A percentile compares a stretch with the other conserved stretches of the same genome.
Conservation (phyloP, 2,888 invertebrate genomes). For the Orthosia incerta region DNA sequence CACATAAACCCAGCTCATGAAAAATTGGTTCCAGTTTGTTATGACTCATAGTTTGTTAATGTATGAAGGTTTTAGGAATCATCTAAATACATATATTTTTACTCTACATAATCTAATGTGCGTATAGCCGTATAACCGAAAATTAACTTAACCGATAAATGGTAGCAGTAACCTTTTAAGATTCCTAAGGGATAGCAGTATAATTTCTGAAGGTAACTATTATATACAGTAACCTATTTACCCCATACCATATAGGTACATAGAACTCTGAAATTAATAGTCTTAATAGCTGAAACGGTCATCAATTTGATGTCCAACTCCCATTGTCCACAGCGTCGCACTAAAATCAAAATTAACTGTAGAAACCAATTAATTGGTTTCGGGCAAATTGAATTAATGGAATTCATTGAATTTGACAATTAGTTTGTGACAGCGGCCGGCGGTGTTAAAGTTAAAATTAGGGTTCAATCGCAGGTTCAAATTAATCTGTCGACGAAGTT, state of each 20-base stretch:
- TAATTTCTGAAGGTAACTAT: conserved; percentile 1
- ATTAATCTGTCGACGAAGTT: conserved; percentile 33
- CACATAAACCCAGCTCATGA: background rate
- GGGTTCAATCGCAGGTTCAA: conserved; percentile 27
- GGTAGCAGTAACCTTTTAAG: background rate
- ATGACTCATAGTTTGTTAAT: too few relatives aligned
- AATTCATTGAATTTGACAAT: conserved; percentile 51
- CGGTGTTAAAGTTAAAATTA: conserved; percentile 32
- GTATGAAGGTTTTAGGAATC: background rate
- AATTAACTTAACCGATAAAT: background rate
- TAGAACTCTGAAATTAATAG: conserved; percentile 46
- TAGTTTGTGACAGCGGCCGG: conserved; percentile 31
- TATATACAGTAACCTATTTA: background rate
- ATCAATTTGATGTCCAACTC: conserved; percentile 51
- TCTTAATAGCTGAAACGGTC: conserved; percentile 56
- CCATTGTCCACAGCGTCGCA: conserved; percentile 38
- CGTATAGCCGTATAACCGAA: background rate
- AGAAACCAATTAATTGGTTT: conserved; percentile 62
- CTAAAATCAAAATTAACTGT: conserved; percentile 61
- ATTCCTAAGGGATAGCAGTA: background rate
- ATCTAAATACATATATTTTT: too few relatives aligned
- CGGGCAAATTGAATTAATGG: conserved; percentile 48
- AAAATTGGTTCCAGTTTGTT: background rate
- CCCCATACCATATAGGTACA: conserved; percentile 12
- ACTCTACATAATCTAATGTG: too few relatives aligned